Evolutionary conservation across 2,113 vertebrate species (phyloP).

Genomic region (Xiphophorus hellerii): DNA sequence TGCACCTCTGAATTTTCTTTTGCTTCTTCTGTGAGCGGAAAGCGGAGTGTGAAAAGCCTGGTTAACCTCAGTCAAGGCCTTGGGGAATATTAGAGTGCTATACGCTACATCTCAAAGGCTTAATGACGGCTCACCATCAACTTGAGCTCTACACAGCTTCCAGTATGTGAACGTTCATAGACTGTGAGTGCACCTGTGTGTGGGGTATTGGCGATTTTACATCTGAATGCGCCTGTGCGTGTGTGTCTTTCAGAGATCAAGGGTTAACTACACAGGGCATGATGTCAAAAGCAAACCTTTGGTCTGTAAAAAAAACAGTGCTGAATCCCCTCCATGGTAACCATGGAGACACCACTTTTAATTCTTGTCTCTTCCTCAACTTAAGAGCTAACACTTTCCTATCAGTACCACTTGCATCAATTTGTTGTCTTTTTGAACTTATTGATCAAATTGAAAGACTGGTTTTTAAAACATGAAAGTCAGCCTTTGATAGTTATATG

Average conservation of each 20-base stretch:
- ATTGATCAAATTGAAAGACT: not conserved
- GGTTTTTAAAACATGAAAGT: not conserved
- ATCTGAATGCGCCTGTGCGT: constrained; percentile 37
- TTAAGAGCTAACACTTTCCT: constrained; percentile 35
- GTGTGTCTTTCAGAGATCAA: constrained; percentile 63
- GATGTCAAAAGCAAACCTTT: constrained; percentile 68
- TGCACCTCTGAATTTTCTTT: constrained; percentile 38
- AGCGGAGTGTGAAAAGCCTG: constrained; percentile 67
- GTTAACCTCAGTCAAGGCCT: constrained; percentile 71
- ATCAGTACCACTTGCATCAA: constrained; percentile 37
- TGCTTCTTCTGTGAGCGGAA: constrained; percentile 38
- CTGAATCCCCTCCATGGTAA: constrained; percentile 61
- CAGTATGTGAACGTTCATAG: constrained; percentile 21
- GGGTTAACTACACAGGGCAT: constrained; percentile 74
- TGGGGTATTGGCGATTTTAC: constrained; percentile 27
- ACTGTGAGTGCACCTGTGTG: constrained; percentile 22
- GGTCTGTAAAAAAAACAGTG: constrained; percentile 59
- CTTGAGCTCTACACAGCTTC: constrained; percentile 39
- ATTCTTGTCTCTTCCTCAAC: constrained; percentile 44
- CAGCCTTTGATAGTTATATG: not conserved
- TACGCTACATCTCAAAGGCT: constrained; percentile 66
- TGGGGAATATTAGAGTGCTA: constrained; percentile 55
- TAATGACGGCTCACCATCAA: constrained; percentile 73
- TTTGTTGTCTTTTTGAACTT: constrained; percentile 17
- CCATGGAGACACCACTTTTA: constrained; percentile 69